phyloP scores from a whole-genome alignment of 2,888 invertebrate species.

The Monoplex corrugatus region DNA sequence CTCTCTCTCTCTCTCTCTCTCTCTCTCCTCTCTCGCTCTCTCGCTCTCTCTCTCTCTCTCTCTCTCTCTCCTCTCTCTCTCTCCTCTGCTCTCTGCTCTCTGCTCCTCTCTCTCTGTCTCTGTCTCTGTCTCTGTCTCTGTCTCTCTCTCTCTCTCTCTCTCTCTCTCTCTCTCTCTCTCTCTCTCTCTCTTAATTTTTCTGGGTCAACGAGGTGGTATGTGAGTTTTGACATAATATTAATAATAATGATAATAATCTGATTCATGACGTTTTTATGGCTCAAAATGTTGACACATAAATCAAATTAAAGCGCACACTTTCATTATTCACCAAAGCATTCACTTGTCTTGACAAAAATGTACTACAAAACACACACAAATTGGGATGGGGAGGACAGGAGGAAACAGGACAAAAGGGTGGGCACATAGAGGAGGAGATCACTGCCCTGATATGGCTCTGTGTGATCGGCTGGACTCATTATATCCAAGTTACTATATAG shows the following conservation, averaged over 20 bases:
- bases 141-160: conserved; percentile 46
- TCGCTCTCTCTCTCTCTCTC: background rate
- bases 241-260: background rate
- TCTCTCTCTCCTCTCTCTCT: background rate
- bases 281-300: background rate
- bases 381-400: too few species aligned
- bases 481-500: too few species aligned
- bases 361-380: background rate
- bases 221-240: background rate
- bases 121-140: conserved; percentile 39
- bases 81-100: background rate
- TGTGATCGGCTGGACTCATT: too few species aligned
- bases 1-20: background rate
- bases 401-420: background rate
- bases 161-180: background rate
- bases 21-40: background rate
- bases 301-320: background rate
- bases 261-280: background rate
- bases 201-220: background rate
- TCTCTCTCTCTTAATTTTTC: too few species aligned
- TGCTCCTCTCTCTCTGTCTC: conserved; percentile 35
- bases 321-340: background rate
- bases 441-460: too few species aligned
- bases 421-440: too few species aligned
- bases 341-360: background rate